phyloP scores from a whole-genome alignment of 2,797 vertebrate species.

The Macroramphosus scolopax region DNA sequence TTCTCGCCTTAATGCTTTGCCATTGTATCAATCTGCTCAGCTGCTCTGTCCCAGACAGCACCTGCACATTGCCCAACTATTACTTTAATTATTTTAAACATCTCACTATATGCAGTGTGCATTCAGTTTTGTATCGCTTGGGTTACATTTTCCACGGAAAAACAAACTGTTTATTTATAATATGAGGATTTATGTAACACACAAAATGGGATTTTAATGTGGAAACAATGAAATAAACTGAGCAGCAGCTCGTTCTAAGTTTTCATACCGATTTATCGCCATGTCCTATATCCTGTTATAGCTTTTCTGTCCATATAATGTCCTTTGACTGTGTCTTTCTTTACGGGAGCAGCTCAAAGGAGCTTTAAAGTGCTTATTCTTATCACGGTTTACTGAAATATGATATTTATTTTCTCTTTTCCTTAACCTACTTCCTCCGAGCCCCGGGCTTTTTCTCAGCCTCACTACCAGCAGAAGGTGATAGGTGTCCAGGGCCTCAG shows the following conservation, averaged over 20 bases:
- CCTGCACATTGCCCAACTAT: too few relatives aligned
- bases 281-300: conserved; percentile 22
- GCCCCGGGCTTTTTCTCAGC: too few relatives aligned
- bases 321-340: conserved; percentile 33
- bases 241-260: conserved; percentile 21
- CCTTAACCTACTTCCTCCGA: too few relatives aligned
- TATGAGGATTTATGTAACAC: conserved; percentile 32
- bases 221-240: conserved; percentile 51
- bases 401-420: too few relatives aligned
- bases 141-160: conserved; percentile 24
- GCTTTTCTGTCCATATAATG: conserved; percentile 23
- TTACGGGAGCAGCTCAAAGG: conserved; percentile 46
- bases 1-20: too few relatives aligned
- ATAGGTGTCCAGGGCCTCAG: too few relatives aligned
- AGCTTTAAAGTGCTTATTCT: conserved; percentile 51
- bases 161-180: conserved; percentile 39
- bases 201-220: conserved; percentile 27
- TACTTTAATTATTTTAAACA: too few relatives aligned
- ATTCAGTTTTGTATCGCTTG: conserved; percentile 28
- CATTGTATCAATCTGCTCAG: conserved; percentile 13
- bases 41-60: neutral
- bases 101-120: neutral
- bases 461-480: too few relatives aligned
- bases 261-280: conserved; percentile 39
- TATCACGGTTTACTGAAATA: conserved; percentile 49